Percentiles rank a stretch among this genome's conserved stretches.
phyloP scores from a whole-genome alignment of 2,797 vertebrate genomes.

The Chaenodraco wilsoni region DNA sequence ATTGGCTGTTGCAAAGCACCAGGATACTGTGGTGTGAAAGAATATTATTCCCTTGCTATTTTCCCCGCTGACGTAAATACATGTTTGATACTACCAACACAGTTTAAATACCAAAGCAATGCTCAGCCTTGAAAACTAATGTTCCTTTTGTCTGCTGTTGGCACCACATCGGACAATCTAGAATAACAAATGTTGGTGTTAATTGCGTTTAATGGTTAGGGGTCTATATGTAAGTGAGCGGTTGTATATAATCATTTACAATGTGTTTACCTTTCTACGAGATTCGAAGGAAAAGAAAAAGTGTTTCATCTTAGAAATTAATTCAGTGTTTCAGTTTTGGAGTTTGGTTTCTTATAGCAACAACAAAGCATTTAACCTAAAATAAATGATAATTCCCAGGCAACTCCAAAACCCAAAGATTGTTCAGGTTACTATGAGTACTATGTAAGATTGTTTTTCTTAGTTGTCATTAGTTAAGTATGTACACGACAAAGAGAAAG shows the following conservation, averaged over 20 bases:
- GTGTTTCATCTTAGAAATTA: background rate
- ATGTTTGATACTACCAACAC: background rate
- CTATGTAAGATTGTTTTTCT: too few species aligned
- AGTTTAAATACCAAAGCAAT: background rate
- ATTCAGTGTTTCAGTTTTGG: background rate
- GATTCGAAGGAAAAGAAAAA: background rate
- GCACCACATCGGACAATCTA: background rate
- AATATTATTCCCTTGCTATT: background rate
- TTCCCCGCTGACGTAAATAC: too few species aligned
- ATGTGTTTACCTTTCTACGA: background rate
- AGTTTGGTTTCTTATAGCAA: background rate
- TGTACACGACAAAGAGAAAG: too few species aligned
- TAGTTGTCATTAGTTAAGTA: too few species aligned
- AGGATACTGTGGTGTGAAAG: slow-evolving; percentile 16
- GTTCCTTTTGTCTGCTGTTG: background rate
- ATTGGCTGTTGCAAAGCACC: slow-evolving; percentile 20
- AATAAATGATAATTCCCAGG: too few species aligned
- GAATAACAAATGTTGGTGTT: background rate
- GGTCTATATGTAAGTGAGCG: too few species aligned
- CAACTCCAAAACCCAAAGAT: too few species aligned
- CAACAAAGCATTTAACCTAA: background rate
- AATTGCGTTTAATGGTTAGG: background rate
- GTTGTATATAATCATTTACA: background rate
- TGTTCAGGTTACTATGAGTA: too few species aligned
- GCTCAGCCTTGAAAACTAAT: background rate